These are phyloP conservation scores for Antheraea mylitta DNA, from an alignment of 1,140 invertebrate species.

Conservation along the genomic window DNA sequence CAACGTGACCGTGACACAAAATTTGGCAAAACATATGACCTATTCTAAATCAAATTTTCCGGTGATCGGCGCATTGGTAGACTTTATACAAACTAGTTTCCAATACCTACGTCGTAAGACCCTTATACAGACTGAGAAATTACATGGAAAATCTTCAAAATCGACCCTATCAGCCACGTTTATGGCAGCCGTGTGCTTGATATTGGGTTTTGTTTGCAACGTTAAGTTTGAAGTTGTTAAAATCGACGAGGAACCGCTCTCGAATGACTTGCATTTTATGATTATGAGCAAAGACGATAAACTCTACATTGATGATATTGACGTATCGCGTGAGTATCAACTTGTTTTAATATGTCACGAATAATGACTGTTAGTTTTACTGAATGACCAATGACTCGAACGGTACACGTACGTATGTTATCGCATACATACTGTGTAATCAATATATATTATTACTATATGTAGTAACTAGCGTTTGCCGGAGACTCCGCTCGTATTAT, in stretches of 20 bases:
- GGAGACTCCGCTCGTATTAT: no score
- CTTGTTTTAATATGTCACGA: background rate
- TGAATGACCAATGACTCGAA: background rate
- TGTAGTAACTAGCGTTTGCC: no score
- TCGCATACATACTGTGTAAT: no score
- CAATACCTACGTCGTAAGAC: constrained; percentile 46
- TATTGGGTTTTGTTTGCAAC: constrained; percentile 52
- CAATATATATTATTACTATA: no score
- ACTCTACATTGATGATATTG: constrained; percentile 64
- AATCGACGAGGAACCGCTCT: constrained; percentile 45
- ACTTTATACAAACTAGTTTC: constrained; percentile 53
- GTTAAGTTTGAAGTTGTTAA: constrained; percentile 65
- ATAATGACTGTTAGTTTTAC: background rate
- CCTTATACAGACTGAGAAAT: constrained; percentile 40
- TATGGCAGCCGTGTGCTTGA: constrained; percentile 43
- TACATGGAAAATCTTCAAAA: constrained; percentile 35
- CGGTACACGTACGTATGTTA: no score
- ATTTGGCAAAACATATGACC: constrained; percentile 41
- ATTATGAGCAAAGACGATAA: constrained; percentile 61
- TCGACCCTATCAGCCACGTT: constrained; percentile 50
- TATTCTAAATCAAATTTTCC: constrained; percentile 53
- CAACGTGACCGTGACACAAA: background rate
- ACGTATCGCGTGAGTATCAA: constrained; percentile 51
- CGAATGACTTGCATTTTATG: constrained; percentile 58
- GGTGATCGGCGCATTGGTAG: constrained; percentile 52